Percentiles rank a stretch among this genome's conserved stretches.
Evolutionary conservation across 2,797 vertebrate genomes (phyloP).

Genomic region (Pteropus rufus): DNA sequence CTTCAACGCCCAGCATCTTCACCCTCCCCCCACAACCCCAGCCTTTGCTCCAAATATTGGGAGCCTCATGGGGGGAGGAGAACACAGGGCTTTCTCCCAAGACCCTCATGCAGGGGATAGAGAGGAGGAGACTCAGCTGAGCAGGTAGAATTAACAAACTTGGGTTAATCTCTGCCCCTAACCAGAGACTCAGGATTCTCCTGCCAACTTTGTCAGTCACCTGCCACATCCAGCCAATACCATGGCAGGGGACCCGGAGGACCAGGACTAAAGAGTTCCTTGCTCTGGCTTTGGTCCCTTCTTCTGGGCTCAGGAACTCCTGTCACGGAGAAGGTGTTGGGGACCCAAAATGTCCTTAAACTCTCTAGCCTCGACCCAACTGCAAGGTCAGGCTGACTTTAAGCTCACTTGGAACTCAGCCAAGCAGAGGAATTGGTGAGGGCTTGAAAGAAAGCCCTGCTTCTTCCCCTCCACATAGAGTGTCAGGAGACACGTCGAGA

Average conservation of each 20-base stretch:
- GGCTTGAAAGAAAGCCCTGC: neutral
- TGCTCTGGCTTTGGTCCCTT: neutral
- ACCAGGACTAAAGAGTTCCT: neutral
- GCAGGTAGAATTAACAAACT: neutral
- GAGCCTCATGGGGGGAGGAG: neutral
- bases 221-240: neutral
- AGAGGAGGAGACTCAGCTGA: neutral
- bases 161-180: neutral
- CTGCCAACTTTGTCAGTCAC: neutral
- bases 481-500: neutral
- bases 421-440: neutral
- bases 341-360: neutral
- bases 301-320: neutral
- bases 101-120: neutral
- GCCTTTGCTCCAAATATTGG: neutral
- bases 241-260: neutral
- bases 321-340: neutral
- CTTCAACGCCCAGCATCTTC: neutral
- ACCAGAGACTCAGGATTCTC: neutral
- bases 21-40: neutral
- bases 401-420: neutral
- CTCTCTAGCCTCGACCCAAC: neutral
- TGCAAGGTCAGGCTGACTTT: neutral
- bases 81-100: neutral
- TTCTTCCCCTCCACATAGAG: neutral